phyloP scores from a whole-genome alignment of 2,888 invertebrate species.

The Chrysolina oricalcia region DNA sequence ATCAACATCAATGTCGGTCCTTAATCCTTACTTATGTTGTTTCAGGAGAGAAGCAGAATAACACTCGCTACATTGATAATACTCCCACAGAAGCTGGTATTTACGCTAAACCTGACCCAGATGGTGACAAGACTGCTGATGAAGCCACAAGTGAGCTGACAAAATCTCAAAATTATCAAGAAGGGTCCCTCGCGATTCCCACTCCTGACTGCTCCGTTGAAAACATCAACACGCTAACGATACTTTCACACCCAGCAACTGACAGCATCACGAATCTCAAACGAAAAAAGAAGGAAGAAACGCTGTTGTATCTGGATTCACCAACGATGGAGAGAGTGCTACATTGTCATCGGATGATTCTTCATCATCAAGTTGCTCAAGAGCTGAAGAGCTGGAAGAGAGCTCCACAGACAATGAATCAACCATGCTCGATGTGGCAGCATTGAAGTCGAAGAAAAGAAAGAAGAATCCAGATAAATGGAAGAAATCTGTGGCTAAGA shows the following conservation, averaged over 20 bases:
- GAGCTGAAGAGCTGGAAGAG: slow-evolving; percentile 8
- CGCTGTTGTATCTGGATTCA: neutral
- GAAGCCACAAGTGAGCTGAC: neutral
- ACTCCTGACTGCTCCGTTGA: neutral
- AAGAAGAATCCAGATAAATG: too few relatives aligned
- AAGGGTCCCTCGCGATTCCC: too few relatives aligned
- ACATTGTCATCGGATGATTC: neutral
- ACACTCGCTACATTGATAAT: neutral
- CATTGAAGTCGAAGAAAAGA: too few relatives aligned
- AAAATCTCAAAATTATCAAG: too few relatives aligned
- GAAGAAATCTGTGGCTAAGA: slow-evolving; percentile 2
- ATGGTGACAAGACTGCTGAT: slow-evolving; percentile 3
- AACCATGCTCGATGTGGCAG: too few relatives aligned
- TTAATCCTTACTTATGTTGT: neutral
- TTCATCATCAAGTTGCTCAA: slow-evolving; percentile 9
- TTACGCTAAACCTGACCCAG: neutral
- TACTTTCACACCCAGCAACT: slow-evolving; percentile 6
- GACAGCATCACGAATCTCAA: neutral
- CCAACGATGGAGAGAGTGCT: slow-evolving; percentile 6
- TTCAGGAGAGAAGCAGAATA: slow-evolving; percentile 3
- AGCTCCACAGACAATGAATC: slow-evolving; percentile 5
- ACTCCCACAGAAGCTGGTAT: neutral
- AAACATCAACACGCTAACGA: neutral
- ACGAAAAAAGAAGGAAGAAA: neutral
- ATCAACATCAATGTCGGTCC: neutral